Conservation (phyloP, 2,888 invertebrate genomes). For the Fabriciana adippe region DNA sequence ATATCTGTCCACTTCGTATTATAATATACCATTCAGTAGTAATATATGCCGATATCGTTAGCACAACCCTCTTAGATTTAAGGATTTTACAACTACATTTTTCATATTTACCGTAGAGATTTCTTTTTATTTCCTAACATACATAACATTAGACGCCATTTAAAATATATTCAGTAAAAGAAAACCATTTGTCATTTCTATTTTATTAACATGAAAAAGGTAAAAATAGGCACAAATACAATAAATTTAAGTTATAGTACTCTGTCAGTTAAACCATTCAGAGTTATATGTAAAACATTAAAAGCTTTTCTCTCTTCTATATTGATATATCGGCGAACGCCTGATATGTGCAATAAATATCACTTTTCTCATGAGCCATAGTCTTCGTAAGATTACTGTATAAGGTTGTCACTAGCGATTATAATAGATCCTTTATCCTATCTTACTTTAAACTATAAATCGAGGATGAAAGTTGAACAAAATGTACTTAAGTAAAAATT, state of each 20-base stretch:
- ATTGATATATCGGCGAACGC: conserved; percentile 46
- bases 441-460: conserved; percentile 55
- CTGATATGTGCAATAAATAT: conserved; percentile 57
- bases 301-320: conserved; percentile 31
- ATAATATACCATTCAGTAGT: conserved; percentile 44
- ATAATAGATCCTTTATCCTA: conserved; percentile 64
- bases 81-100: conserved; percentile 36
- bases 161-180: not conserved
- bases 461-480: conserved; percentile 76
- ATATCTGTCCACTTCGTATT: conserved; percentile 70
- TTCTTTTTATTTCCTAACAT: not conserved
- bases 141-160: not conserved
- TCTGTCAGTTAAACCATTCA: not conserved
- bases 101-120: conserved; percentile 14
- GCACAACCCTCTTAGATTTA: conserved; percentile 57
- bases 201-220: too few species aligned
- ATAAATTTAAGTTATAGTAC: not conserved
- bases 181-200: too few species aligned
- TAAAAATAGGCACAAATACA: too few species aligned
- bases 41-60: conserved; percentile 69
- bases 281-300: conserved; percentile 42
- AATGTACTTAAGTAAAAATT: conserved; percentile 80
- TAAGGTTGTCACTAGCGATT: conserved; percentile 76
- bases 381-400: conserved; percentile 59
- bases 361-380: conserved; percentile 54